Evolutionary conservation across 2,797 vertebrate genomes (phyloP), one percentile per base, ranked within the genome.

Genomic region (Epinephelus coioides): DNA sequence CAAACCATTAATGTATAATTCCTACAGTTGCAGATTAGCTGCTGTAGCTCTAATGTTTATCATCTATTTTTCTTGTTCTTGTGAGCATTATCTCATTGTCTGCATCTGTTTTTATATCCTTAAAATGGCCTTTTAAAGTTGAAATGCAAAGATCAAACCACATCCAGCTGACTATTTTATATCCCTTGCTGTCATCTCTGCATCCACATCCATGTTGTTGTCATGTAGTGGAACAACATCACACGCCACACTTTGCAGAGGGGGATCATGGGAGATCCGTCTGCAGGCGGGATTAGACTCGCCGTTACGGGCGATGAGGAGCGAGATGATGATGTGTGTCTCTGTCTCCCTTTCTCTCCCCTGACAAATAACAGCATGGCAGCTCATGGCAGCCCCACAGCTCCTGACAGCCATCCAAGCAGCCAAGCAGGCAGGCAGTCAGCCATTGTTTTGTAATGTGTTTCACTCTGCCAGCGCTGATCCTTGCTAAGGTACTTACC

Each of bases 401-500:
- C 89, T 91, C 76, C 89, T 91, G 92, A 89, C 92, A 92, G 90
- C 46, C 89, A 89, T 92, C 90, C 92, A 91, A 89, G 88, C 89
- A 92, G 89, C 79, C 90, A 84, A 87, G 90, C 90, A 93, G 89
- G 83, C 92, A 90, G 87, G 84, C 93, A 91, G 91, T 86, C 91
- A 88, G 91, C 89, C 89, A 94, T 94, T 95, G 93, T 94, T 95
- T 94, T 90, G 89, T 94, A 89, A 92, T 94, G 92, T 95, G 93
- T 95, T 95, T 94, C 91, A 89, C 92, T 92, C 92, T 91, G 92
- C 92, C 90, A 91, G 91, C 84, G 70, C 90, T 94, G 89, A 93
- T 93, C 92, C 94, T 89, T 91, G 92, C 91, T 95, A 94, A 94
- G 93, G 94, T 94, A 93, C 93, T 95, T 95, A 94, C 88, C 90